phyloP scores from a whole-genome alignment of 2,113 vertebrate species.

The Pomatorhinus ruficollis region DNA sequence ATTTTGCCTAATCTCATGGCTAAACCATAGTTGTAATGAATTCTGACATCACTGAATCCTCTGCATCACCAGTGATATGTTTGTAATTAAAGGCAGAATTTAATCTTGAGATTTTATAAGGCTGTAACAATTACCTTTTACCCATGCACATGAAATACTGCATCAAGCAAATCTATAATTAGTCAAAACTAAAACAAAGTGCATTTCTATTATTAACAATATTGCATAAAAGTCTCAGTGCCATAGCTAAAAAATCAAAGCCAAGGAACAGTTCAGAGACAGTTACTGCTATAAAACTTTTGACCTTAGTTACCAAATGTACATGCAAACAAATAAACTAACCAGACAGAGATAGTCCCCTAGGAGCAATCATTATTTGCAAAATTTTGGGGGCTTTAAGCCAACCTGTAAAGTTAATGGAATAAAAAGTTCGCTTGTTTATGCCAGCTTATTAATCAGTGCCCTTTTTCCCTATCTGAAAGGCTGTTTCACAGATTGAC shows the following conservation, averaged over 20 bases:
- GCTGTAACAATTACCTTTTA: constrained; percentile 20
- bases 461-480: constrained; percentile 17
- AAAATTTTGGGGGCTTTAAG: constrained; percentile 53
- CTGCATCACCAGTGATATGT: not conserved
- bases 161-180: constrained; percentile 44
- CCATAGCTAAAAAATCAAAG: constrained; percentile 44
- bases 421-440: not conserved
- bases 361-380: constrained; percentile 48
- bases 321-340: constrained; percentile 64
- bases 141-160: constrained; percentile 35
- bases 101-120: not conserved
- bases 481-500: not conserved
- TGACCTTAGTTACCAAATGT: constrained; percentile 68
- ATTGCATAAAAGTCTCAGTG: constrained; percentile 57
- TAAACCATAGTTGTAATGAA: not conserved
- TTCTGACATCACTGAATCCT: not conserved
- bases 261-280: constrained; percentile 58
- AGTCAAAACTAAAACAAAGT: constrained; percentile 65
- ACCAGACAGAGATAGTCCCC: constrained; percentile 45
- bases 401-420: constrained; percentile 40
- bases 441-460: constrained; percentile 33
- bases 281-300: constrained; percentile 59
- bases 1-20: not conserved
- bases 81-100: not conserved
- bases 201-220: constrained; percentile 63